Base-by-base conservation (phyloP, 2,888 invertebrate genomes). In the Lithodes maja region DNA sequence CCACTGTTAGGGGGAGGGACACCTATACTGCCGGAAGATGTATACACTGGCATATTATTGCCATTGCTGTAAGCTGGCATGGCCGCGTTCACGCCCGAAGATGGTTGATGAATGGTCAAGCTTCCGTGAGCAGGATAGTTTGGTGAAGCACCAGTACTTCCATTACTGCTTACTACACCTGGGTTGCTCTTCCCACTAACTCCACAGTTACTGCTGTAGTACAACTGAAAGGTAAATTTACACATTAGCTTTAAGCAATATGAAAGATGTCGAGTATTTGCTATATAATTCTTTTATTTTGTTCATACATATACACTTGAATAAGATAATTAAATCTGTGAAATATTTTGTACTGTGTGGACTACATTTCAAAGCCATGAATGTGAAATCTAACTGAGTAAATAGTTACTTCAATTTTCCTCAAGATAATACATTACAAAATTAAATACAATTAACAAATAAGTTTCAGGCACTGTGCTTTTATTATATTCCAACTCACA, bases 1-100 rank as follows among this genome's bases (percentile, higher is more conserved):
- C 85, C 88, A 85, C 53, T 85, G 15, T 49, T 85, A n/a, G 88
- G 88, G 52, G 88, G 88, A 74, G 88, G 88, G 81, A 89, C 85
- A 81, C 81, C 75, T 50, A 89, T 89, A 74, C 77, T 84, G 2
- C 88, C 85, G 79, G 87, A 87, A 12, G 88, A 85, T 74, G 88
- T 84, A 49, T 89, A 89, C 52, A 89, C 85, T 15, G 88, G 85
- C 84, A 89, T 85, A 61, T 69, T 85, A 52, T 54, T 85, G 54
- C 83, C 88, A 33, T 81, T 82, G 61, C 82, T 86, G 50, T 75
- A 81, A 5, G 69, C 68, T 52, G 80, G 81, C 61, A 75, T 17
- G 52, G 84, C 61, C 53, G 85, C 54, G 75, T 75, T 88, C 49
- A 84, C 85, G 78, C 55, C 79, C 12, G 88, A 69, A 17, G 84